Evolutionary conservation across 2,888 invertebrate species (phyloP), one percentile per base, ranked within the genome.

Genomic region (Nephrocerus scutellatus): DNA sequence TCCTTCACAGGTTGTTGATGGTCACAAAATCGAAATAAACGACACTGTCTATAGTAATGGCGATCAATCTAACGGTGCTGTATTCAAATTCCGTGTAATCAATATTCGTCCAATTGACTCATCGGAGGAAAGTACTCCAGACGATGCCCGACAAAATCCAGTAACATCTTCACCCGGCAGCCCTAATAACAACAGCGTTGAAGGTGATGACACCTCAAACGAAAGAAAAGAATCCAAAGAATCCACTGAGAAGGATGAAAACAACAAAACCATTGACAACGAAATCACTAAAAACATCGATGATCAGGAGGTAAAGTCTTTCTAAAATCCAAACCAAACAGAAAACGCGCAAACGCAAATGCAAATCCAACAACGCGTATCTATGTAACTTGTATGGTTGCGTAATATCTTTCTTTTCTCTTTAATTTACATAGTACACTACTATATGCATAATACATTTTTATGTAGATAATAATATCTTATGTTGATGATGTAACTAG

Each of bases 1-100:
- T 15, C 15, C 5, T 10, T 29, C 57, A 6, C 49, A 75, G 75
- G 51, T 74, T 38, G 70, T 75, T 52, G 63, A 73, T 53, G 74
- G 74, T 20, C 74, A 74, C 52, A 66, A 71, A 35, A 70, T 75
- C 42, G 74, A 73, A 47, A 66, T 75, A 39, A 75, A 75, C 53
- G 73, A 74, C 53, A 75, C 75, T 6, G 68, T 70, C n/a, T 74
- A 70, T 52, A 49, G 51, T 10, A 57, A 60, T 31, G 65, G 66
- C n/a, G 66, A 69, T 46, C 60, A 63, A 13, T 55, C 53, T 19
- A 55, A 59, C 3, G 59, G 58, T 32, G 57, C 56, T 23, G 38
- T 71, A 25, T 66, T 72, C 57, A 72, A 71, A 50, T 66, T 75
- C 35, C 71, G 72, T 38, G 54, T 72, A 6, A 65, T 75, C 15